Conservation (phyloP, 2,888 invertebrate species). For the Hybos culiciformis region DNA sequence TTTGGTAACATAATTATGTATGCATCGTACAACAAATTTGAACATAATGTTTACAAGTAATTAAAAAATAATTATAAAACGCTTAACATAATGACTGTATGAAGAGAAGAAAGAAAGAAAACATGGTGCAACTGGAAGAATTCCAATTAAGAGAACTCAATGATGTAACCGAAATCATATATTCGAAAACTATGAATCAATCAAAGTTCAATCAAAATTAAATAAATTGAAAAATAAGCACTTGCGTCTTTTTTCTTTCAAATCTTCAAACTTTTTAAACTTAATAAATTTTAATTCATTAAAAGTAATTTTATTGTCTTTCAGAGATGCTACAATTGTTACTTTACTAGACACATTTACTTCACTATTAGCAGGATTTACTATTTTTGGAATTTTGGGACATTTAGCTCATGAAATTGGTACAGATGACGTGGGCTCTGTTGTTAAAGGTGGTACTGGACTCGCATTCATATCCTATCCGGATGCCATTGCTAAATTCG, state of each 20-base stretch:
- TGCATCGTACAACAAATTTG: slow-evolving; percentile 46
- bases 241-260: neutral
- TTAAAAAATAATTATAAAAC: neutral
- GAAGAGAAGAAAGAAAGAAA: no score
- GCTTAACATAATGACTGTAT: no score
- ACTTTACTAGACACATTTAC: slow-evolving; percentile 42
- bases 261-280: neutral
- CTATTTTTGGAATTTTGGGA: slow-evolving; percentile 44
- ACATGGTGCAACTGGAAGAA: no score
- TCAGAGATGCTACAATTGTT: slow-evolving; percentile 42
- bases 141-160: no score
- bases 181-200: no score
- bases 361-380: slow-evolving; percentile 42
- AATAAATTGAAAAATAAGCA: no score
- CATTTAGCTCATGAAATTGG: slow-evolving; percentile 40
- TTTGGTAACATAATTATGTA: slow-evolving; percentile 51
- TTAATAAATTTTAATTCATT: neutral
- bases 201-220: no score
- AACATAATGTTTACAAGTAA: slow-evolving; percentile 43
- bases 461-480: slow-evolving; percentile 46
- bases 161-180: no score
- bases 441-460: slow-evolving; percentile 41
- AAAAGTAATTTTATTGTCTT: slow-evolving; percentile 11
- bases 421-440: slow-evolving; percentile 36
- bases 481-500: slow-evolving; percentile 42